Evolutionary conservation across 1,140 invertebrate species (phyloP).

Genomic region (Trichonephila clavata): DNA sequence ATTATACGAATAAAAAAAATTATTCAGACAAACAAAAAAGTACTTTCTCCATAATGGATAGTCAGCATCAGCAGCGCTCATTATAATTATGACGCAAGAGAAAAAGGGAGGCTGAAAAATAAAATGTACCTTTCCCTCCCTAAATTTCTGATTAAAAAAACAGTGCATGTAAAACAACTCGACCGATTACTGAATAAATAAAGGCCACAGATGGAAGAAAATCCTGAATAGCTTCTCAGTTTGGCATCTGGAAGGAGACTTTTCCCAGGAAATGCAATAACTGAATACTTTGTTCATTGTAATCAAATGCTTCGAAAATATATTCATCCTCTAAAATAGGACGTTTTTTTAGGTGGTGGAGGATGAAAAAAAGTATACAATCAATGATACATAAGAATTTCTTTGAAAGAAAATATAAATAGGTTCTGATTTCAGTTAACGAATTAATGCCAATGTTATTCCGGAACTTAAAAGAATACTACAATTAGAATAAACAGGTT

Average conservation of each 20-base stretch:
- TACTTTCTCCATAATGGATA: conserved; percentile 33
- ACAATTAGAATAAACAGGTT: neutral
- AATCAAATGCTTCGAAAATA: conserved; percentile 76
- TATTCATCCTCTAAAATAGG: conserved; percentile 74
- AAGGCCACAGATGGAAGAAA: conserved; percentile 65
- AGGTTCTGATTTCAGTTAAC: conserved; percentile 48
- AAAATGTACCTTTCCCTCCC: conserved; percentile 53
- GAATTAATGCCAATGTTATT: neutral
- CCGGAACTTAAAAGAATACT: neutral
- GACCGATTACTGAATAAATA: conserved; percentile 68
- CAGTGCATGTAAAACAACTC: conserved; percentile 72
- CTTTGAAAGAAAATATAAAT: conserved; percentile 68
- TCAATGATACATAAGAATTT: conserved; percentile 62
- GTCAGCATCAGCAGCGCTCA: neutral
- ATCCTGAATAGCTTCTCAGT: conserved; percentile 69
- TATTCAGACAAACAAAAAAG: conserved; percentile 24
- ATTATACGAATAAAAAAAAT: conserved; percentile 60
- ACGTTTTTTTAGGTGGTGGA: conserved; percentile 56
- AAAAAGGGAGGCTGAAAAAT: conserved; percentile 1
- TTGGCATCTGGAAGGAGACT: conserved; percentile 50
- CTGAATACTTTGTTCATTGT: conserved; percentile 76
- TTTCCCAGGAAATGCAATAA: conserved; percentile 70
- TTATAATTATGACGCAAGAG: conserved; percentile 59
- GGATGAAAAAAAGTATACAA: conserved; percentile 37
- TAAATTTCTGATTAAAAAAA: conserved; percentile 65